Evolutionary conservation across 2,113 vertebrate genomes (phyloP).

Genomic region (Corapipo altera): DNA sequence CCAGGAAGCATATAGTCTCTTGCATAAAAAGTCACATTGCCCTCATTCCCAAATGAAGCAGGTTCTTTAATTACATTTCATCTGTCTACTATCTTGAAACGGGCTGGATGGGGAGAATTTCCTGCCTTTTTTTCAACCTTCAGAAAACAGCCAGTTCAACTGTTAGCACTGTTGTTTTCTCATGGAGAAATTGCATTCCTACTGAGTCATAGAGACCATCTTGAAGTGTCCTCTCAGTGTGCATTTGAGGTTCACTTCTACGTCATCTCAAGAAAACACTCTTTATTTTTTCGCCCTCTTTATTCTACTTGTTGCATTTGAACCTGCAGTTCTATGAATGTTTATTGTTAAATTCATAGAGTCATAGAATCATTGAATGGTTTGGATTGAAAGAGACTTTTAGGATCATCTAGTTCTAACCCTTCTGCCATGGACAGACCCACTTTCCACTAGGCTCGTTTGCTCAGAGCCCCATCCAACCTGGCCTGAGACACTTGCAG

Average conservation of each 20-base stretch:
- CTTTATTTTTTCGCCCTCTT: not conserved
- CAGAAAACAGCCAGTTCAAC: not conserved
- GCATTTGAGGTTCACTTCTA: not conserved
- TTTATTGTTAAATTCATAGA: not conserved
- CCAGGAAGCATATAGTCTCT: not conserved
- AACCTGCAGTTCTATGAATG: not conserved
- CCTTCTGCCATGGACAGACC: not conserved
- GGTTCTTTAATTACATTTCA: not conserved
- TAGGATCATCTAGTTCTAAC: not conserved
- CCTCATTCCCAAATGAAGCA: not conserved
- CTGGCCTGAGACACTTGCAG: not conserved
- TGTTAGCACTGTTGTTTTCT: not conserved
- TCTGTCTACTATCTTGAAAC: not conserved
- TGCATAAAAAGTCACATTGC: not conserved
- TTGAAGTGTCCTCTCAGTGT: not conserved
- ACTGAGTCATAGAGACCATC: not conserved
- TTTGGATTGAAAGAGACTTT: not conserved
- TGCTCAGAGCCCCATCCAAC: not conserved
- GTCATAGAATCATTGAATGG: not conserved
- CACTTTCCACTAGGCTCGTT: not conserved
- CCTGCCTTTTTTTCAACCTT: not conserved
- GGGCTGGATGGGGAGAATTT: not conserved
- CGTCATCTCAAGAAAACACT: not conserved
- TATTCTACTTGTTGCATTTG: not conserved
- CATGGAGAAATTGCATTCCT: not conserved